Evolutionary conservation across 2,113 vertebrate species (phyloP), one percentile per base, ranked within the genome.

Genomic region (Abramis brama): DNA sequence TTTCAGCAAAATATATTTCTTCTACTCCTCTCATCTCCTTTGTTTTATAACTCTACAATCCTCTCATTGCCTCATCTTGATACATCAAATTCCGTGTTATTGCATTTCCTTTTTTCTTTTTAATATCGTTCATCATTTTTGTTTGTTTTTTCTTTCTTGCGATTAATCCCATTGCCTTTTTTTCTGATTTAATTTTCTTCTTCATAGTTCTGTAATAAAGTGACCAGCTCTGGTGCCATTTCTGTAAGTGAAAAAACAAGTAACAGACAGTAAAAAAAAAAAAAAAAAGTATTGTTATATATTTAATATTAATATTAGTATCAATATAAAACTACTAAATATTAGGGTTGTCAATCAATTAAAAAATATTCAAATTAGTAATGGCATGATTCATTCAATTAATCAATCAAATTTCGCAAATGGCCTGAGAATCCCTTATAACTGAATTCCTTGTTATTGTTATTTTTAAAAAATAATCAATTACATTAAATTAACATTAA

Each of bases 51-150:
- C 45, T 74, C 75, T 68, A 64, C 64, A 73, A 70, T 70, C 50
- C 79, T 87, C 85, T 68, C 81, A 79, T 85, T 71, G 82, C 75
- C 70, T 73, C 50, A 74, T 84, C 62, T 89, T 80, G 78, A 88
- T 76, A 83, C 60, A 84, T 89, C 83, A 70, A 86, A 83, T 84
- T 86, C 39, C 25, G 30, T 78, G 68, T 52, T 66, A 79, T 74
- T 79, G 52, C 62, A 57, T 83, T 74, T 27, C 79, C 25, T 57
- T 43, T 30, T 39, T 47, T 71, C n/a, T 45, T 43, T 85, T 59
- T 43, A 43, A 82, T 68, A 39, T 76, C 62, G 75, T 81, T 87
- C 19, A 76, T 30, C 78, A 36, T 85, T 74, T 79, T 86, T 39
- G 57, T 78, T 47, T 84, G 62, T 86, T 81, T 89, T 19, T 83